phyloP scores from a whole-genome alignment of 64 coral and sea anemone genomes.

The Pocillopora damicornis region DNA sequence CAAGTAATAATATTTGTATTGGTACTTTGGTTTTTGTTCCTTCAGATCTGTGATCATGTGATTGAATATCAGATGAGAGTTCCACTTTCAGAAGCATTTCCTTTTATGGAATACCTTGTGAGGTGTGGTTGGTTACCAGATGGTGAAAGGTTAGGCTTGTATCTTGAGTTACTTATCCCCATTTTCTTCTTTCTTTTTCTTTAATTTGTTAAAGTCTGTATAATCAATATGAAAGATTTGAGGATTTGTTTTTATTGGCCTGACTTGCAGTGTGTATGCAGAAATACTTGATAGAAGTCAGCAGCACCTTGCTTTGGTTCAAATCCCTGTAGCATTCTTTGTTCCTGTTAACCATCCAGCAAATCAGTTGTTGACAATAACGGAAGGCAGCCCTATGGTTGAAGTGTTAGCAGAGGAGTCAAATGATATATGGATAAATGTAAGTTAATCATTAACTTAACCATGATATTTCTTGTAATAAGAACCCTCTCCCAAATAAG shows the following conservation, averaged over 20 bases:
- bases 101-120: slow-evolving; percentile 88
- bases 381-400: slow-evolving; percentile 70
- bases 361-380: slow-evolving; percentile 43
- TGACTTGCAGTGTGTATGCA: slow-evolving; percentile 78
- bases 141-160: slow-evolving; percentile 70
- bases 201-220: no score
- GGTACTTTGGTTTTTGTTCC: background rate
- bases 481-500: background rate
- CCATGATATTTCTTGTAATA: no score
- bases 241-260: background rate
- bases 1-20: background rate
- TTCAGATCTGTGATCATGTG: slow-evolving; percentile 88
- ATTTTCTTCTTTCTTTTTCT: background rate
- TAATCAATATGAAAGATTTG: background rate
- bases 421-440: slow-evolving; percentile 97
- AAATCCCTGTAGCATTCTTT: slow-evolving; percentile 88
- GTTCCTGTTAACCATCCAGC: slow-evolving; percentile 66
- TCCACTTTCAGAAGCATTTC: slow-evolving; percentile 83
- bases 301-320: slow-evolving; percentile 82
- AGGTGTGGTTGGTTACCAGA: slow-evolving; percentile 90
- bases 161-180: background rate
- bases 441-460: slow-evolving; percentile 15
- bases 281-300: slow-evolving; percentile 81
- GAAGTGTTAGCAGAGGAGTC: slow-evolving; percentile 89
- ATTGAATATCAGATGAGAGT: slow-evolving; percentile 88